Base-by-base conservation (phyloP, 23 tunicate genomes). In the Halocynthia roretzi region DNA sequence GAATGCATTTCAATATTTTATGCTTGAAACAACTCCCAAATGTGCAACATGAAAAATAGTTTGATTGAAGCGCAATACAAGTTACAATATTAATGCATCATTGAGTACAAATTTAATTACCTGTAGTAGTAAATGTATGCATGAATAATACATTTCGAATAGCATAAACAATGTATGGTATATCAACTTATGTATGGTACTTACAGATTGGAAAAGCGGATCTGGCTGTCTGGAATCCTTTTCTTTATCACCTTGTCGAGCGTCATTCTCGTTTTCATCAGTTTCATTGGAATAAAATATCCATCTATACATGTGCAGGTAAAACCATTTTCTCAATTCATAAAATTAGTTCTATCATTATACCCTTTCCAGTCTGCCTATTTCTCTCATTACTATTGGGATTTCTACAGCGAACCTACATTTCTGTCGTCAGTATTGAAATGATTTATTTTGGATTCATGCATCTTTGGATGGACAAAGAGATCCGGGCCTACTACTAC, bases 401-500 rank as follows among this genome's bases (percentile, higher is more conserved):
- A 31, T 31, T 31, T 31, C 56, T 74, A 14, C 63, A 74, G 78
- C 55, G 55, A 8, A 5, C 64, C 10, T 74, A 74, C 78, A 48
- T 74, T 8, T 11, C 15, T 44, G 56, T 56, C 8, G 0, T 50
- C 15, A 21, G 60, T 21, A 18, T 74, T 53, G 78, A 74, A 74
- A 8, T 74, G 31, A 54, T 74, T 74, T 74, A 74, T 53, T 15
- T 74, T 2, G 78, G 60, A 15, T 54, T 74, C n/a, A 74, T 74
- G 78, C 81, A 77, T 44, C 78, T 84, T 7, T 89, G 88, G 96
- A 77, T 80, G 88, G 76, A 89, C 66, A 20, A 21, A 10, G 82
- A 80, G 52, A 9, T 89, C 7, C 77, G 89, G 23, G 20, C 78
- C 64, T 89, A 80, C 75, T 89, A 89, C 76, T 80, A 80, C 71